Evolutionary conservation across 2,113 vertebrate species (phyloP), one percentile per base, ranked within the genome.

Genomic region (Lutjanus erythropterus): DNA sequence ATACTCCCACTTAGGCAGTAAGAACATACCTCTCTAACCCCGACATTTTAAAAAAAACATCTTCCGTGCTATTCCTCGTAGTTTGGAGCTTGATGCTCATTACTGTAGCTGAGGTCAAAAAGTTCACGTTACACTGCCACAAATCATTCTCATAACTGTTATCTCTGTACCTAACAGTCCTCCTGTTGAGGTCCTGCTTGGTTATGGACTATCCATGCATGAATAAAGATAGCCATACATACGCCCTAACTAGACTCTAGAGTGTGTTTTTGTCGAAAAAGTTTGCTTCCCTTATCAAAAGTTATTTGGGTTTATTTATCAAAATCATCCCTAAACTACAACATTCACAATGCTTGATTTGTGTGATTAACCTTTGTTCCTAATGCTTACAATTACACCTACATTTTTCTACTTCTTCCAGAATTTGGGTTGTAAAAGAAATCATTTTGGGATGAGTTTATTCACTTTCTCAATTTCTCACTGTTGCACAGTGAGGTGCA

Each of bases 101-200:
- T 78, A 82, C 47, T 4, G 8, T 49, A n/a, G 41, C 16, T 41
- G 8, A 62, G 71, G 53, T 79, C 59, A 79, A 41, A 67, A 70
- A 71, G 66, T 31, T 72, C 60, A 47, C 4, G 27, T 41, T 67
- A 6, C 18, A 42, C 25, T 29, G n/a, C 78, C 23, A 29, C 31
- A 39, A 53, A 67, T 76, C 71, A 33, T 67, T 83, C 39, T 78
- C 69, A 58, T 25, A 65, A 27, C 49, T 18, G 29, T 59, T 78
- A 42, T 70, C 3, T 41, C 18, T 65, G 29, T 41, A 53, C 21
- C 33, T 65, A 46, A 44, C 41, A 19, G 56, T 55, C 12, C 55
- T 77, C 50, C 49, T 76, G 73, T 31, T 64, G 60, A 70, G 33
- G 35, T 25, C 9, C 16, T 33, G 42, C 59, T 21, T 29, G 39